Percentiles rank a stretch among this genome's conserved stretches.
phyloP scores from a whole-genome alignment of 2,797 vertebrate genomes.

The Micropoecilia bifurca region DNA sequence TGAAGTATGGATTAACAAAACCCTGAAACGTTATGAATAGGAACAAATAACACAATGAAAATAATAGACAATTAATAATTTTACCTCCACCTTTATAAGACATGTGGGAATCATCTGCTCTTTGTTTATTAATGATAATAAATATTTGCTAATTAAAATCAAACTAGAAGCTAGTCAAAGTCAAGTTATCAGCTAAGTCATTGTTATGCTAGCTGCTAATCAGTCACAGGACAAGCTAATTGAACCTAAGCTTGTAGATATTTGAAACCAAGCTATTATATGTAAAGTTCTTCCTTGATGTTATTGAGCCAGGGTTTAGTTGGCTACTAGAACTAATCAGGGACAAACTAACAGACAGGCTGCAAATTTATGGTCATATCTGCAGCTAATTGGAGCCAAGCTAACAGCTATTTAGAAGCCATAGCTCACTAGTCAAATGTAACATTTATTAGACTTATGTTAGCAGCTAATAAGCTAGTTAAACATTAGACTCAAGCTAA shows the following conservation, averaged over 20 bases:
- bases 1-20: not conserved
- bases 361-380: not conserved
- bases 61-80: not conserved
- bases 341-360: not conserved
- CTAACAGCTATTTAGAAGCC: not conserved
- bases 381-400: not conserved
- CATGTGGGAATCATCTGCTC: not conserved
- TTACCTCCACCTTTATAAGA: not conserved
- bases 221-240: not conserved
- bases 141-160: not conserved
- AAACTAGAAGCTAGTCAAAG: not conserved
- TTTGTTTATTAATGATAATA: not conserved
- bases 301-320: not conserved
- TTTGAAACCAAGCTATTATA: not conserved
- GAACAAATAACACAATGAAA: not conserved
- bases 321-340: not conserved
- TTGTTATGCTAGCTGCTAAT: not conserved
- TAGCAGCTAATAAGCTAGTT: too few relatives aligned
- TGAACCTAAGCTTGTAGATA: not conserved
- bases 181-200: not conserved
- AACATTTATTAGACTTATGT: too few relatives aligned
- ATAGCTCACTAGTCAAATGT: not conserved
- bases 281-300: not conserved
- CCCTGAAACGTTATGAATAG: not conserved
- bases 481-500: not conserved